A percentile compares a stretch with the other conserved stretches of the same genome.
Evolutionary conservation across 2,113 vertebrate genomes (phyloP).

Genomic region (Axis porcinus): DNA sequence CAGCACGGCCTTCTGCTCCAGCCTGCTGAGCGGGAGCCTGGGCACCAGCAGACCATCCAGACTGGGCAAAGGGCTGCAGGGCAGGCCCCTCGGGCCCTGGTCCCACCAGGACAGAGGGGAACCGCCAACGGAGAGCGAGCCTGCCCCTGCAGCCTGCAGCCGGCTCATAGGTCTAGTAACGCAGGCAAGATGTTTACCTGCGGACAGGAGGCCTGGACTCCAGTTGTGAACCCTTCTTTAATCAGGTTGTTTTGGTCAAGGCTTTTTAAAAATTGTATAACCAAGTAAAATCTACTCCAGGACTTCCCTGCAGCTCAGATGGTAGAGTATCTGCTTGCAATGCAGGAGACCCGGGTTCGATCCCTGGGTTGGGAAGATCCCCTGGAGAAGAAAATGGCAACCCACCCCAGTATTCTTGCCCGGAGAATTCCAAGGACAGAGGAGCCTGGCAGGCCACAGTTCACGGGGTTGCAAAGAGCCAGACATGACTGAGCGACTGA

Average conservation of each 20-base stretch:
- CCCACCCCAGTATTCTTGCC: background rate
- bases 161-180: background rate
- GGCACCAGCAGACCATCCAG: too few species aligned
- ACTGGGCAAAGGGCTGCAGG: background rate
- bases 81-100: background rate
- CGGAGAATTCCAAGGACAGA: background rate
- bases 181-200: background rate
- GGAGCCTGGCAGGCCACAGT: background rate
- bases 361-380: background rate
- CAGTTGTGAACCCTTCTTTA: background rate
- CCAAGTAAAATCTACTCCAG: background rate
- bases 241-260: background rate
- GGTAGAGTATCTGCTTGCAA: background rate
- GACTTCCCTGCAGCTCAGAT: background rate
- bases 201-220: background rate
- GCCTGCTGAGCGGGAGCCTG: background rate
- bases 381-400: background rate
- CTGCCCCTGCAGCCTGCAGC: background rate
- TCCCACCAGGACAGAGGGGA: background rate
- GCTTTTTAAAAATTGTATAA: background rate
- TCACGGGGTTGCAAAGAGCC: fast-evolving
- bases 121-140: background rate
- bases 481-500: background rate
- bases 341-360: background rate
- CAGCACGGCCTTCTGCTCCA: background rate